Percentiles rank a stretch among this genome's conserved stretches.
Evolutionary conservation across 2,888 invertebrate genomes (phyloP).

Genomic region (Plebejus argus): DNA sequence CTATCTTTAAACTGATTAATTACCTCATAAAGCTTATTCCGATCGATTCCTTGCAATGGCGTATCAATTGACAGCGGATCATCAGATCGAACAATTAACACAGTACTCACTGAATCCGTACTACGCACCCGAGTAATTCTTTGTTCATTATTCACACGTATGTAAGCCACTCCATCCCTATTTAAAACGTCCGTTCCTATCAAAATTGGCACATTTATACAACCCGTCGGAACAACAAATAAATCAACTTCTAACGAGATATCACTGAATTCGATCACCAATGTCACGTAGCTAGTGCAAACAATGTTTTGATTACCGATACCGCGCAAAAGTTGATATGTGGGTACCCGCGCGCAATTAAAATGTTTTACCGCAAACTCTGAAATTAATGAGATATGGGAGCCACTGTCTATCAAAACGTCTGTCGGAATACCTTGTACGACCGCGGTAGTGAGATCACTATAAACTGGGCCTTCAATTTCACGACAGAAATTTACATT

Average conservation of each 20-base stretch:
- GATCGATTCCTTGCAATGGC: background rate
- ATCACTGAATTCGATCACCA: slow-evolving; percentile 37
- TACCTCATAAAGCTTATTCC: background rate
- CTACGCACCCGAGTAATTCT: slow-evolving; percentile 29
- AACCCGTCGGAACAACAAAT: slow-evolving; percentile 39
- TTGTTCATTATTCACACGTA: slow-evolving; percentile 40
- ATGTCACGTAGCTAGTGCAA: slow-evolving; percentile 34
- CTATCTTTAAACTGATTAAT: background rate
- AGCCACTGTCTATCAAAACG: slow-evolving; percentile 45
- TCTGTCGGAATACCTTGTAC: slow-evolving; percentile 40
- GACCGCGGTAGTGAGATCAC: slow-evolving; percentile 31
- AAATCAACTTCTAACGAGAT: slow-evolving; percentile 43
- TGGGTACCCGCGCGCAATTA: background rate
- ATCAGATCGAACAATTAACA: background rate
- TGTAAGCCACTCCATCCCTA: slow-evolving; percentile 42
- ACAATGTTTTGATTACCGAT: slow-evolving; percentile 36
- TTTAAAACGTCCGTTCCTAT: slow-evolving; percentile 45
- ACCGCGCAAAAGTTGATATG: slow-evolving; percentile 28
- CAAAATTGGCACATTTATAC: slow-evolving; percentile 41
- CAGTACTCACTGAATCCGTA: slow-evolving; percentile 1
- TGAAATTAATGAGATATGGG: slow-evolving; percentile 41
- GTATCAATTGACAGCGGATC: background rate
- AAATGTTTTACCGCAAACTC: slow-evolving; percentile 36
- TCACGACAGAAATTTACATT: slow-evolving; percentile 1
- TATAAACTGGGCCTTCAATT: background rate